Percentiles rank a stretch among this genome's conserved stretches.
Evolutionary conservation across 2,797 vertebrate genomes (phyloP).

Genomic region (Acrocephalus scirpaceus): DNA sequence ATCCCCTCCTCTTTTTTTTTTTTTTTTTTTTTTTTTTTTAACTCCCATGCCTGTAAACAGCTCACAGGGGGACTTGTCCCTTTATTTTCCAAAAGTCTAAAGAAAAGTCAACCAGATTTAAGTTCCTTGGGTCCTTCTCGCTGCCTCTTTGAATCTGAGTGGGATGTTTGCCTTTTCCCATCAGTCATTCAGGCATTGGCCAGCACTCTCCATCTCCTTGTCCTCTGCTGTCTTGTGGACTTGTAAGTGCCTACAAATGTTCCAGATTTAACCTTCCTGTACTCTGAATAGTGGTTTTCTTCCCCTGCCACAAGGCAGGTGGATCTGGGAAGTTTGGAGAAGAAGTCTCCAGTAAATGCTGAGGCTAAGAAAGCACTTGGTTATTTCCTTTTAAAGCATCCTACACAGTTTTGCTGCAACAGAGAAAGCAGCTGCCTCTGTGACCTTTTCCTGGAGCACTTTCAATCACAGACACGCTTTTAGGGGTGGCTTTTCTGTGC

Average conservation of each 20-base stretch:
- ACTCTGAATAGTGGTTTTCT: not conserved
- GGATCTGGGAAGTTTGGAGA: not conserved
- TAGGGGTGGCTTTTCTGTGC: not conserved
- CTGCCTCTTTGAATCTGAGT: not conserved
- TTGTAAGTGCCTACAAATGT: not conserved
- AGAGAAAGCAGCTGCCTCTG: not conserved
- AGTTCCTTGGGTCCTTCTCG: not conserved
- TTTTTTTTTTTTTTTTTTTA: not conserved
- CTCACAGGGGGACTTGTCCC: not conserved
- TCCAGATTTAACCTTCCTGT: not conserved
- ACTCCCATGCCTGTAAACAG: accelerated
- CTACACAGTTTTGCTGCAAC: not conserved
- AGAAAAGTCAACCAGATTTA: not conserved
- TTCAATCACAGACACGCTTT: not conserved
- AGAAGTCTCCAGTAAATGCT: not conserved
- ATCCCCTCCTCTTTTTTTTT: not conserved
- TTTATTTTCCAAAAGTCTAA: not conserved
- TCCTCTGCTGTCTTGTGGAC: not conserved
- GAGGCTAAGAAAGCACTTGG: not conserved
- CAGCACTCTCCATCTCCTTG: not conserved
- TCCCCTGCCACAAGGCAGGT: not conserved
- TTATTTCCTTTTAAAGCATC: not conserved
- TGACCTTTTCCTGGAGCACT: not conserved
- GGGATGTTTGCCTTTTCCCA: not conserved
- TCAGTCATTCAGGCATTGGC: not conserved